Percentiles rank a stretch among this genome's conserved stretches.
Conservation (phyloP, 2,797 vertebrate species). For the Neoniphon sammara region DNA sequence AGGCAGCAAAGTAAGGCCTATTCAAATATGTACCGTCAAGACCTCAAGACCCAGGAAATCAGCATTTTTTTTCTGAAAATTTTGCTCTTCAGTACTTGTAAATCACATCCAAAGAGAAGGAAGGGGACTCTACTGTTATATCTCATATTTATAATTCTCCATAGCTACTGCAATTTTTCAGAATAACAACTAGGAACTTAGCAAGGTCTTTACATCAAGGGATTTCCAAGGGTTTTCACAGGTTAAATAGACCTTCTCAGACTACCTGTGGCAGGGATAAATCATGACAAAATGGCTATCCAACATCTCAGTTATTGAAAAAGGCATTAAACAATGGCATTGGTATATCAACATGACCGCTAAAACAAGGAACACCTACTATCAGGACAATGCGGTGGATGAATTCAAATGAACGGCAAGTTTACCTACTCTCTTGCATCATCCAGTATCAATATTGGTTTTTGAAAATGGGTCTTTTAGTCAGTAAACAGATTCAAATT, state of each 20-base stretch:
- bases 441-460: constrained; percentile 68
- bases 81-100: not conserved
- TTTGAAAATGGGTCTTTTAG: constrained; percentile 59
- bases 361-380: constrained; percentile 20
- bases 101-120: not conserved
- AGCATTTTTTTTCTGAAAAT: too few relatives aligned
- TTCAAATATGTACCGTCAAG: constrained; percentile 1
- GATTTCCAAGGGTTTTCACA: too few relatives aligned
- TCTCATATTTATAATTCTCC: too few relatives aligned
- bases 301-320: not conserved
- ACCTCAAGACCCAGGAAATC: not conserved
- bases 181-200: too few relatives aligned
- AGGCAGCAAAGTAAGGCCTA: not conserved
- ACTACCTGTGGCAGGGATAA: constrained; percentile 12
- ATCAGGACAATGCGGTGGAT: constrained; percentile 1
- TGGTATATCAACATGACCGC: constrained; percentile 12
- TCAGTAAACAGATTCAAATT: constrained; percentile 62
- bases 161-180: too few relatives aligned
- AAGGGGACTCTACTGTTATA: too few relatives aligned
- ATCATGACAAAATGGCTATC: constrained; percentile 7
- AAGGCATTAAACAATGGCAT: not conserved
- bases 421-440: constrained; percentile 28
- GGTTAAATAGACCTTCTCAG: too few relatives aligned
- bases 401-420: not conserved
- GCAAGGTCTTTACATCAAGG: too few relatives aligned